Percentiles rank a stretch among this genome's conserved stretches.
phyloP scores from a whole-genome alignment of 2,888 invertebrate species.

The Empis stercorea region DNA sequence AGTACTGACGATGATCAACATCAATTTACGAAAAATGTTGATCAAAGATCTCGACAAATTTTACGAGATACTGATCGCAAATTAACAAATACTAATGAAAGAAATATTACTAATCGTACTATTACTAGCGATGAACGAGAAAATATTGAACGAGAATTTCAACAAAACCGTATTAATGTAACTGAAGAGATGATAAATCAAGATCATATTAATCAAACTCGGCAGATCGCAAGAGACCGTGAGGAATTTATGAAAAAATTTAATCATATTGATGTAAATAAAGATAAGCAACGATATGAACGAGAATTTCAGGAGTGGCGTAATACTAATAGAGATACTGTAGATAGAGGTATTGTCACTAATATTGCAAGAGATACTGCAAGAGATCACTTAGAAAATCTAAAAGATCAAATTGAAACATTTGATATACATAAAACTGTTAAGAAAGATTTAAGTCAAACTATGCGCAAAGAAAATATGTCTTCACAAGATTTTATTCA shows the following conservation, averaged over 20 bases:
- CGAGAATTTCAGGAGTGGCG: background rate
- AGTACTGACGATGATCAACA: conserved; percentile 5
- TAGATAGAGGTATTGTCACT: background rate
- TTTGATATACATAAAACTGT: conserved; percentile 12
- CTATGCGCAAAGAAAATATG: conserved; percentile 12
- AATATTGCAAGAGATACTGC: background rate
- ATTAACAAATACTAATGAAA: conserved; percentile 1
- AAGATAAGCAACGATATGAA: background rate
- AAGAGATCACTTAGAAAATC: conserved; percentile 19
- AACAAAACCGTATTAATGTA: background rate
- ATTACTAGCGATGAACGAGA: too few relatives aligned
- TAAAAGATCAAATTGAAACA: conserved; percentile 15
- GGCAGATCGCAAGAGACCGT: background rate
- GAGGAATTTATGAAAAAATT: too few relatives aligned
- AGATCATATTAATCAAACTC: background rate
- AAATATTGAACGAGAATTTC: too few relatives aligned
- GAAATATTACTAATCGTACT: background rate
- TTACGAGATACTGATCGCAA: conserved; percentile 6
- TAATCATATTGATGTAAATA: background rate
- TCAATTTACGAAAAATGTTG: conserved; percentile 9
- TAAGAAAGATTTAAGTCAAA: conserved; percentile 18
- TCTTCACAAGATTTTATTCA: conserved; percentile 16
- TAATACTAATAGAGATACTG: background rate
- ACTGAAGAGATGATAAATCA: background rate
- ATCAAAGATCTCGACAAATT: conserved; percentile 13